These are phyloP conservation scores for Ciconia maguari DNA, from an alignment of 2,113 vertebrate genomes.

Conservation along the genomic window DNA sequence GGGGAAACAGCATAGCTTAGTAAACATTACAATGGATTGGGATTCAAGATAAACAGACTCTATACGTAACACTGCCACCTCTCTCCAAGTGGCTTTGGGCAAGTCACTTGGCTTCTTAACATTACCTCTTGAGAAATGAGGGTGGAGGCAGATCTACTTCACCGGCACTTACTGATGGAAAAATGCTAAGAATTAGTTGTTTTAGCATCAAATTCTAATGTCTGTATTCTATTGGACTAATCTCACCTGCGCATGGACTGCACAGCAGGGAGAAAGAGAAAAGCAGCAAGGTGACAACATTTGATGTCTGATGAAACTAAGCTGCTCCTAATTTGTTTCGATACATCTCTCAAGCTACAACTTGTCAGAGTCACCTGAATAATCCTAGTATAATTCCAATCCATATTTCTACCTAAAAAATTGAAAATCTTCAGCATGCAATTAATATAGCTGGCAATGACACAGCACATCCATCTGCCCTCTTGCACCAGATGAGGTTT, in stretches of 20 bases:
- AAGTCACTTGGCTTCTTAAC: not conserved
- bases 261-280: not conserved
- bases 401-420: slow-evolving; percentile 31
- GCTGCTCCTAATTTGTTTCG: not conserved
- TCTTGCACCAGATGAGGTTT: not conserved
- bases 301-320: not conserved
- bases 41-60: not conserved
- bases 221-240: not conserved
- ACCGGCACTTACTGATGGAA: not conserved
- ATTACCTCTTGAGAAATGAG: not conserved
- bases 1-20: not conserved
- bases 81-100: not conserved
- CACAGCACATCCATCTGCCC: slow-evolving; percentile 43
- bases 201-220: not conserved
- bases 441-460: slow-evolving; percentile 33
- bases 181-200: not conserved
- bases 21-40: not conserved
- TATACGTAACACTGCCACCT: rapidly evolving
- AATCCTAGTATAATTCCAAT: slow-evolving; percentile 37
- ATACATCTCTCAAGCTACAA: not conserved
- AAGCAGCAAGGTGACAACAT: not conserved
- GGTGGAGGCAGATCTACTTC: no score
- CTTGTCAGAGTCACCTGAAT: slow-evolving; percentile 24
- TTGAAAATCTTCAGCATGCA: slow-evolving; percentile 35
- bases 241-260: not conserved